phyloP scores from a whole-genome alignment of 2,113 vertebrate species.

The Lichenostomus cassidix region DNA sequence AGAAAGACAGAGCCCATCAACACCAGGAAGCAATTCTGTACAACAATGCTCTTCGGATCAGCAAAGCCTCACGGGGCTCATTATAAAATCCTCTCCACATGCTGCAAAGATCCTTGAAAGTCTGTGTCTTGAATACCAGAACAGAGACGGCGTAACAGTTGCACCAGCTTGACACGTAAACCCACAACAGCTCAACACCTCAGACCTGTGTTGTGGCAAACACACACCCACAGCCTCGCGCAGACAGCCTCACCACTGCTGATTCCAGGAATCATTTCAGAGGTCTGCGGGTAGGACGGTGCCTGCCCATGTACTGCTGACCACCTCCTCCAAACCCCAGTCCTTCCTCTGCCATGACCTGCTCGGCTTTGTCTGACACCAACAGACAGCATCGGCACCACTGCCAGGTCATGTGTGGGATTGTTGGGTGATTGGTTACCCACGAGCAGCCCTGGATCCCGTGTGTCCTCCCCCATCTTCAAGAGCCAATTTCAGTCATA shows the following conservation, averaged over 20 bases:
- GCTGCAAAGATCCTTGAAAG: not conserved
- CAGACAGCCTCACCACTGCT: not conserved
- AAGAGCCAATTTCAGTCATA: not conserved
- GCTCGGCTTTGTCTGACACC: rapidly evolving
- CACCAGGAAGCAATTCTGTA: not conserved
- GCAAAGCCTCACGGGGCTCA: not conserved
- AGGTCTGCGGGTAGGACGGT: rapidly evolving
- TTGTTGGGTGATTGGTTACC: not conserved
- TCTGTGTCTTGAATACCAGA: not conserved
- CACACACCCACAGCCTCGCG: not conserved
- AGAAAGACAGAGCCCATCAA: not conserved
- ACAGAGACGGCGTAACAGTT: not conserved
- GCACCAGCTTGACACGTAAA: not conserved
- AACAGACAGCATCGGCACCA: rapidly evolving
- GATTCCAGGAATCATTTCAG: not conserved
- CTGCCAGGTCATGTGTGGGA: rapidly evolving
- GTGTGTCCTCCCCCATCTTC: not conserved
- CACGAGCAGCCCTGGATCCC: not conserved
- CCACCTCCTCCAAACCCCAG: not conserved
- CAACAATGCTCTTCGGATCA: not conserved
- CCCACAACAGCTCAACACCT: not conserved
- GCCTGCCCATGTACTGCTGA: rapidly evolving
- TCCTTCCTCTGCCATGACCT: not conserved
- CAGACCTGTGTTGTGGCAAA: not conserved
- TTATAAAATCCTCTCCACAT: not conserved